These are phyloP conservation scores for Lasioglossum figueresi DNA, from an alignment of 2,888 invertebrate genomes.

Conservation along the genomic window DNA sequence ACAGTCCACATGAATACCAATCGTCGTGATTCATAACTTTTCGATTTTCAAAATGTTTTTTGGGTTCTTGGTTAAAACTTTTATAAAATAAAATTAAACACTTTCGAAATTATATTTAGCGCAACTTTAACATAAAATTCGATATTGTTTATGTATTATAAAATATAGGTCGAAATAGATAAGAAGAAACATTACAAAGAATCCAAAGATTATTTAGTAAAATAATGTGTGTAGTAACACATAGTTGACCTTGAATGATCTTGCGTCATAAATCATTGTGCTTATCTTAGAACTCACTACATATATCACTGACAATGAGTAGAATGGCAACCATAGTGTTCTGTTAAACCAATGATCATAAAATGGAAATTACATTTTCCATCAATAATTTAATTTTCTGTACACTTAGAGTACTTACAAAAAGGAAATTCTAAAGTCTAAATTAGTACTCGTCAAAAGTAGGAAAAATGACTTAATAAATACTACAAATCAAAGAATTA, in stretches of 20 bases:
- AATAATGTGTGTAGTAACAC: no score
- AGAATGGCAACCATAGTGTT: slow-evolving; percentile 11
- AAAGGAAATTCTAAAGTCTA: neutral
- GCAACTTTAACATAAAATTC: neutral
- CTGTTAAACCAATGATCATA: neutral
- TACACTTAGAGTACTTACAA: neutral
- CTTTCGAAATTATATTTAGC: neutral
- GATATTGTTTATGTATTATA: neutral
- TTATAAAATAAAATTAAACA: neutral
- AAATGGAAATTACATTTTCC: neutral
- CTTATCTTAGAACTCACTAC: slow-evolving; percentile 30
- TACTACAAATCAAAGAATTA: neutral
- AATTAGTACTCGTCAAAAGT: neutral
- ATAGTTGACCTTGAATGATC: slow-evolving; percentile 23
- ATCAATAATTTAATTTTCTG: neutral
- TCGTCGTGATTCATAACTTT: neutral
- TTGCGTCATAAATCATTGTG: slow-evolving; percentile 35
- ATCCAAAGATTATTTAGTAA: neutral
- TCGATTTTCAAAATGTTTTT: neutral
- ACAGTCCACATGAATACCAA: neutral
- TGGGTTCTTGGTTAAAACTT: neutral
- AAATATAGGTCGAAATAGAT: neutral
- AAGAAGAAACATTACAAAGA: neutral
- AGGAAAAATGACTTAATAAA: neutral
- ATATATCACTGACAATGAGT: slow-evolving; percentile 15